Conservation (phyloP, 2,113 vertebrate genomes). For the Oryzias woworae region DNA sequence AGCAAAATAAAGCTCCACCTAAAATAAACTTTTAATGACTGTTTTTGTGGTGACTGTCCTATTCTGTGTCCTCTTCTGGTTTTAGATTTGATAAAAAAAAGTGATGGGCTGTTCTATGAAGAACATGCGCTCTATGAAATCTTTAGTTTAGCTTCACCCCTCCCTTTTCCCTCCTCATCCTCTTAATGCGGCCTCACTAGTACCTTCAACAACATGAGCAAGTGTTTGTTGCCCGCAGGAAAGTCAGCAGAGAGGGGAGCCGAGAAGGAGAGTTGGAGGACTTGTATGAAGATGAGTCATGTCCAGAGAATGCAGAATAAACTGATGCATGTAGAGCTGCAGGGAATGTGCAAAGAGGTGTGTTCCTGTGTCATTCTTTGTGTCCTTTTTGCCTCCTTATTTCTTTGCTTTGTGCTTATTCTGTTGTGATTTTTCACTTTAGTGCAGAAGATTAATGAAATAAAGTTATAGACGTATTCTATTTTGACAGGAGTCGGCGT, state of each 20-base stretch:
- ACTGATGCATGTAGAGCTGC: background rate
- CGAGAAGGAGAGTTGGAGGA: constrained; percentile 78
- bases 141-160: constrained; percentile 23
- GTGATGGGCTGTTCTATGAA: constrained; percentile 40
- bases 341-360: background rate
- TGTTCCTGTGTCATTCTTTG: constrained; percentile 15
- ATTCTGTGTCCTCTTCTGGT: constrained; percentile 27
- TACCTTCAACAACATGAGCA: constrained; percentile 22
- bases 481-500: background rate
- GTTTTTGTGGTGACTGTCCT: constrained; percentile 8
- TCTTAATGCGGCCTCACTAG: constrained; percentile 17
- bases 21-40: constrained; percentile 33
- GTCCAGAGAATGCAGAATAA: constrained; percentile 48
- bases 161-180: background rate
- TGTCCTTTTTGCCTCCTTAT: background rate
- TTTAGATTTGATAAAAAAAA: constrained; percentile 3
- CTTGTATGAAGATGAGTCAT: constrained; percentile 73
- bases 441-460: constrained; percentile 3
- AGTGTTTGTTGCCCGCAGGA: constrained; percentile 52
- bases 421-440: constrained; percentile 1
- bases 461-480: background rate
- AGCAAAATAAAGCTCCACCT: constrained; percentile 27
- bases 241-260: constrained; percentile 68
- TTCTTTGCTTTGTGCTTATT: background rate
- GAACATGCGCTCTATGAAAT: constrained; percentile 16